A percentile compares a stretch with the other conserved stretches of the same genome.
phyloP scores from a whole-genome alignment of 37 sponge, comb jelly and placozoan genomes.

The Amphimedon queenslandica region DNA sequence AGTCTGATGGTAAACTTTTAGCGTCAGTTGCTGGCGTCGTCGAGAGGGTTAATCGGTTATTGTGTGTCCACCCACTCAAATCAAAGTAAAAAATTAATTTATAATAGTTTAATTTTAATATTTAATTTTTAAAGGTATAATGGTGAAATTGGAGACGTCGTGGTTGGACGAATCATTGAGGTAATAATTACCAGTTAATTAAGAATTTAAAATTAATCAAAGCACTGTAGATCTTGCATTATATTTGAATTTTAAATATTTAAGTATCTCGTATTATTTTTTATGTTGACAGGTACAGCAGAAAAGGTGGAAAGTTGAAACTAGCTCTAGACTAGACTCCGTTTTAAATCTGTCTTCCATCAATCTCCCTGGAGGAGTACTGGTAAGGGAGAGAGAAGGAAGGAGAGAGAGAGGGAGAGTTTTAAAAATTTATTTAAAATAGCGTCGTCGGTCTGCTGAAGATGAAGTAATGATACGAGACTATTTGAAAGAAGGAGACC shows the following conservation, averaged over 20 bases:
- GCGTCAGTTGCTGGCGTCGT: constrained; percentile 90
- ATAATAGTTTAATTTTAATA: background rate
- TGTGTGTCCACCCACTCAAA: constrained; percentile 79
- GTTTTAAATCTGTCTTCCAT: constrained; percentile 89
- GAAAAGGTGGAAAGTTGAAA: constrained; percentile 97
- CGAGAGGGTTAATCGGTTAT: constrained; percentile 82
- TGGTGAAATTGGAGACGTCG: constrained; percentile 96
- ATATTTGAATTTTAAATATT: background rate
- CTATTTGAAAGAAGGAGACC: constrained; percentile 89
- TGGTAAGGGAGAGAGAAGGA: constrained; percentile 37
- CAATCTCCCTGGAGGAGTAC: constrained; percentile 91
- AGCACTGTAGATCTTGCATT: background rate
- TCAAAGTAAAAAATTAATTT: constrained; percentile 46
- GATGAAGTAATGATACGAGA: constrained; percentile 97
- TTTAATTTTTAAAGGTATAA: constrained; percentile 66
- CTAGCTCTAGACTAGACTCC: constrained; percentile 81
- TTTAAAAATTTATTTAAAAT: background rate
- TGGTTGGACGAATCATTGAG: constrained; percentile 92
- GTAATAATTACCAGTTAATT: constrained; percentile 12
- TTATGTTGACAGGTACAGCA: constrained; percentile 69
- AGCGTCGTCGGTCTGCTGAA: constrained; percentile 77
- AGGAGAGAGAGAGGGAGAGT: too few species aligned
- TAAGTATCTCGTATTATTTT: background rate
- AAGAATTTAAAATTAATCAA: background rate
- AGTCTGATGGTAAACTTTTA: constrained; percentile 50